Percentiles rank a stretch among this genome's conserved stretches.
Evolutionary conservation across 2,888 invertebrate genomes (phyloP).

Genomic region (Aphidius colemani): DNA sequence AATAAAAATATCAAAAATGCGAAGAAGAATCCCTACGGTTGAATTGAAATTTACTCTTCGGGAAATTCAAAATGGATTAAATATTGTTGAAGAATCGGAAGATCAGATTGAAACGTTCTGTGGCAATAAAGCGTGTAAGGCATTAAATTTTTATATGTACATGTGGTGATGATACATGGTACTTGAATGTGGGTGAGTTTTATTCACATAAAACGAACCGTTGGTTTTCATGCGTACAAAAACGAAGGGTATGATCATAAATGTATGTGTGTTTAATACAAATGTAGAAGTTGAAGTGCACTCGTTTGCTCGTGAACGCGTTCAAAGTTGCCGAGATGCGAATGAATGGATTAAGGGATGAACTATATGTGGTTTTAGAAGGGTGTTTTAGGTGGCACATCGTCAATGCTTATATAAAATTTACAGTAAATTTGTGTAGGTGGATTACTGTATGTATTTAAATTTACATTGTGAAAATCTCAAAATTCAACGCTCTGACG

Average conservation of each 20-base stretch:
- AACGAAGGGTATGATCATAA: slow-evolving; percentile 14
- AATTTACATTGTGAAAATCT: not conserved
- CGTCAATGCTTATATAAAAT: slow-evolving; percentile 51
- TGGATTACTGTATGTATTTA: not conserved
- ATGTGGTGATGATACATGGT: not conserved
- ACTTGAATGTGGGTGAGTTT: not conserved
- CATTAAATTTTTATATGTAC: slow-evolving; percentile 5
- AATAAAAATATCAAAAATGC: not conserved
- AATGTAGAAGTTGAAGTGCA: slow-evolving; percentile 16
- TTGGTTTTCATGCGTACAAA: slow-evolving; percentile 14
- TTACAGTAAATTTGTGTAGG: slow-evolving; percentile 42
- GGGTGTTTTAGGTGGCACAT: slow-evolving; percentile 45
- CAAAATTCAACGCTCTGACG: slow-evolving; percentile 10
- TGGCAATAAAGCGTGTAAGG: slow-evolving; percentile 5
- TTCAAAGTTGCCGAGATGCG: slow-evolving; percentile 52
- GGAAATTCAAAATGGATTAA: not conserved
- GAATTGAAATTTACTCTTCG: not conserved
- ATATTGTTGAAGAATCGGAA: slow-evolving; percentile 17
- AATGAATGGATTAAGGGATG: slow-evolving; percentile 60
- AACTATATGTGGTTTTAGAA: slow-evolving; percentile 51
- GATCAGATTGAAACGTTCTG: slow-evolving; percentile 19
- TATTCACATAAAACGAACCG: slow-evolving; percentile 16
- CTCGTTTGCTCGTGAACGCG: slow-evolving; percentile 23
- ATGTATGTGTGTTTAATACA: slow-evolving; percentile 10
- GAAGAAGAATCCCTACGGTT: not conserved